Conservation (phyloP, 2,113 vertebrate genomes). For the Toxotes chatareus region DNA sequence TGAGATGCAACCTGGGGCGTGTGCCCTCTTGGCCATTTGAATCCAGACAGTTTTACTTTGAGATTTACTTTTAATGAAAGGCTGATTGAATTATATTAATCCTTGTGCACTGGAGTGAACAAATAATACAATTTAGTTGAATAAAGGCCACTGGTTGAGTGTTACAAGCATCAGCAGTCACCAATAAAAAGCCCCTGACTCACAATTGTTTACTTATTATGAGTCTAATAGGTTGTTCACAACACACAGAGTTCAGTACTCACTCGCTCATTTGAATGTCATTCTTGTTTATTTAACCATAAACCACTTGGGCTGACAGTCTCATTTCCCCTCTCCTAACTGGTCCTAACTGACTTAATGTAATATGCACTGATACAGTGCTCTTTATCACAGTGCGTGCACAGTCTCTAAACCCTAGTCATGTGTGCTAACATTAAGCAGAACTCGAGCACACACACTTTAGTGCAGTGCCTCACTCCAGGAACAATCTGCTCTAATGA, state of each 20-base stretch:
- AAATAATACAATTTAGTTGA: constrained; percentile 50
- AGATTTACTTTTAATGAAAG: constrained; percentile 47
- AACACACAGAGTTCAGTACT: constrained; percentile 24
- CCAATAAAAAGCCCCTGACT: constrained; percentile 47
- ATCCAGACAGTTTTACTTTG: neutral
- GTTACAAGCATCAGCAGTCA: constrained; percentile 52
- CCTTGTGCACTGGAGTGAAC: constrained; percentile 39
- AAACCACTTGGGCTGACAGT: constrained; percentile 53
- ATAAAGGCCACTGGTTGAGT: constrained; percentile 46
- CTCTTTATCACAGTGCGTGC: constrained; percentile 12
- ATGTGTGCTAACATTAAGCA: constrained; percentile 31
- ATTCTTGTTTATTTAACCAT: constrained; percentile 64
- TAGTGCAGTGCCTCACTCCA: constrained; percentile 24
- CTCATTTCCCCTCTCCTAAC: constrained; percentile 42
- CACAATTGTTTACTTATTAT: constrained; percentile 60
- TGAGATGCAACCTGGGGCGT: neutral
- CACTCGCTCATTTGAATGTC: constrained; percentile 51
- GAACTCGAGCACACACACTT: constrained; percentile 9
- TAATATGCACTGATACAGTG: constrained; percentile 19
- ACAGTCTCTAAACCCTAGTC: constrained; percentile 28
- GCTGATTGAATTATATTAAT: constrained; percentile 50
- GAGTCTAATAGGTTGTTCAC: constrained; percentile 43
- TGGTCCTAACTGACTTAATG: constrained; percentile 33
- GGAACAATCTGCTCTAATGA: constrained; percentile 65
- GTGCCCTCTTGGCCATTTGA: constrained; percentile 24